A percentile compares a stretch with the other conserved stretches of the same genome.
These are phyloP conservation scores for Alethe diademata DNA, from an alignment of 2,113 vertebrate genomes.

Conservation along the genomic window DNA sequence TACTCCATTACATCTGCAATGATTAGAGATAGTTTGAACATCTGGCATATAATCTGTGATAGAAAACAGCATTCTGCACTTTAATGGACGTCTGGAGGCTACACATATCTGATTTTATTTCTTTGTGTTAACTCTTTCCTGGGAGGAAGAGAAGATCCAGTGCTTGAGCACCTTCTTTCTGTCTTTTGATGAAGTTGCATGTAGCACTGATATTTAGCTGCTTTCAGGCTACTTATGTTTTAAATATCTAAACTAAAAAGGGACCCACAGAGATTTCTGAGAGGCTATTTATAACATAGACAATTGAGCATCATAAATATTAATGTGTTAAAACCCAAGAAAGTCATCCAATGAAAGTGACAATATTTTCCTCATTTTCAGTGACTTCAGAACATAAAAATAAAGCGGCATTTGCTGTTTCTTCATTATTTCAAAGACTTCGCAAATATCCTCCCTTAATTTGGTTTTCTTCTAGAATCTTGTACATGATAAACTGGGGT, in stretches of 20 bases:
- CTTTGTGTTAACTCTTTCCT: slow-evolving; percentile 86
- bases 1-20: slow-evolving; percentile 99
- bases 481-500: neutral
- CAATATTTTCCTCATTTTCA: neutral
- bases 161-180: slow-evolving; percentile 41
- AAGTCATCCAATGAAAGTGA: neutral
- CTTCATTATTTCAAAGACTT: slow-evolving; percentile 4
- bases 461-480: slow-evolving; percentile 8
- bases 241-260: neutral
- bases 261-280: neutral
- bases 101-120: slow-evolving; percentile 88
- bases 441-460: neutral
- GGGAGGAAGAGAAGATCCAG: slow-evolving; percentile 31
- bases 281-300: neutral
- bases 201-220: neutral
- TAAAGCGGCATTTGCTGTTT: neutral
- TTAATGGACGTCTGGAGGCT: slow-evolving; percentile 98
- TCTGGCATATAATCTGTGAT: slow-evolving; percentile 95
- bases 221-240: neutral
- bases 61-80: slow-evolving; percentile 90
- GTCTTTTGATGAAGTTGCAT: slow-evolving; percentile 34
- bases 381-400: slow-evolving; percentile 30
- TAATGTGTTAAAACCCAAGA: slow-evolving; percentile 28
- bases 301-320: neutral
- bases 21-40: slow-evolving; percentile 97